phyloP scores from a whole-genome alignment of 2,113 vertebrate genomes.

The Perccottus glenii region DNA sequence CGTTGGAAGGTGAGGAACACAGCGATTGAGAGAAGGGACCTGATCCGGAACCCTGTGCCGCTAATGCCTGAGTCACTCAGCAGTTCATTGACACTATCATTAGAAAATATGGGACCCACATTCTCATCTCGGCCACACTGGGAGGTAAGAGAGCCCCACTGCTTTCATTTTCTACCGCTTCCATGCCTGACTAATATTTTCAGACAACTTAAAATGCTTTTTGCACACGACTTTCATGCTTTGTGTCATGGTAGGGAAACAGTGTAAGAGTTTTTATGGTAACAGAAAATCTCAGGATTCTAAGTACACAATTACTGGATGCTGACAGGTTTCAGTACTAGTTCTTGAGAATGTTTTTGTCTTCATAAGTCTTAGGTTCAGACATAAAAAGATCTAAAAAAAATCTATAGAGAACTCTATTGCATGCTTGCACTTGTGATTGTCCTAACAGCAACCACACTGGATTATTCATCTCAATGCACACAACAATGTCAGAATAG shows the following conservation, averaged over 20 bases:
- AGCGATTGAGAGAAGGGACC: constrained; percentile 94
- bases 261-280: background rate
- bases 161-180: constrained; percentile 16
- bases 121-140: constrained; percentile 97
- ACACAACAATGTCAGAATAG: constrained; percentile 47
- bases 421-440: constrained; percentile 12
- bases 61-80: constrained; percentile 98
- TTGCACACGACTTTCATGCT: constrained; percentile 12
- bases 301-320: too few species aligned
- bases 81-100: constrained; percentile 99
- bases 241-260: background rate
- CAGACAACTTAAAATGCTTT: constrained; percentile 16
- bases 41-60: constrained; percentile 92
- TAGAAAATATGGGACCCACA: constrained; percentile 99
- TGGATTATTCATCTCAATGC: constrained; percentile 28
- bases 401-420: background rate
- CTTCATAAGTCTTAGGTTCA: too few species aligned
- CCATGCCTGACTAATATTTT: constrained; percentile 35
- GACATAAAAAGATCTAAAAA: too few species aligned
- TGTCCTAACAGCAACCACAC: constrained; percentile 4
- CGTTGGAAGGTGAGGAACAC: constrained; percentile 99
- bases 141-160: constrained; percentile 85
- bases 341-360: too few species aligned
- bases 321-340: too few species aligned
- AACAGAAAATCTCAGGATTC: too few species aligned